Base-by-base conservation (phyloP, 2,113 vertebrate species). In the Archilochus colubris region DNA sequence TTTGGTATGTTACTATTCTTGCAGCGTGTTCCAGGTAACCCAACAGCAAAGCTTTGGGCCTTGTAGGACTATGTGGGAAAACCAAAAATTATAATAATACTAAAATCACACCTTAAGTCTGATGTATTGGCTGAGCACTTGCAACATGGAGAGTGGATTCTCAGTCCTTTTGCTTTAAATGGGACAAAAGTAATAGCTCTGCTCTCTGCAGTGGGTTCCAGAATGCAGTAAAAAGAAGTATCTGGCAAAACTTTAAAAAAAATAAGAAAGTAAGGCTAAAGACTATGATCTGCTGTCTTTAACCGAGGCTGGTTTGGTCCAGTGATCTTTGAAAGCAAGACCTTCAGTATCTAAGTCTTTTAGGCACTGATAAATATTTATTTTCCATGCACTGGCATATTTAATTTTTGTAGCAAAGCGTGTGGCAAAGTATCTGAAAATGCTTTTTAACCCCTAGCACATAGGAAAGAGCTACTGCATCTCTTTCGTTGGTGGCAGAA, bases 11-110 rank as follows among this genome's bases (percentile, higher is more conserved):
- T 8, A 33, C 13, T 14, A 4, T 36, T 81, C 57, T 50, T 63
- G 17, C 20, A 12, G 15, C 25, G 0, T 21, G 8, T 46, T 87
- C 80, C 0, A 0, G 22, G 43, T 58, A 77, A 77, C 33, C 20
- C 12, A 6, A 3, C 25, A 55, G 43, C 31, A 85, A 51, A 33
- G 31, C 31, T 38, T 38, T 54, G 4, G 16, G 28, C 12, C 10
- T 68, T 18, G 18, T 25, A 16, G 55, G 31, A 54, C 36, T 4
- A 5, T 1, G 4, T 16, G 9, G 38, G 44, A 25, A 67, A 63
- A 86, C 15, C 0, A 72, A 21, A 58, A 53, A 38, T 20, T 0
- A 9, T 4, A 16, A 1, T 62, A 62, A 28, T 5, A 20, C 12
- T 67, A 14, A 82, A n/a, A 14, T 40, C 4, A 9, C 4, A 0